Evolutionary conservation across 2,888 invertebrate genomes (phyloP), one percentile per base, ranked within the genome.

Genomic region (Epiblema foenella): DNA sequence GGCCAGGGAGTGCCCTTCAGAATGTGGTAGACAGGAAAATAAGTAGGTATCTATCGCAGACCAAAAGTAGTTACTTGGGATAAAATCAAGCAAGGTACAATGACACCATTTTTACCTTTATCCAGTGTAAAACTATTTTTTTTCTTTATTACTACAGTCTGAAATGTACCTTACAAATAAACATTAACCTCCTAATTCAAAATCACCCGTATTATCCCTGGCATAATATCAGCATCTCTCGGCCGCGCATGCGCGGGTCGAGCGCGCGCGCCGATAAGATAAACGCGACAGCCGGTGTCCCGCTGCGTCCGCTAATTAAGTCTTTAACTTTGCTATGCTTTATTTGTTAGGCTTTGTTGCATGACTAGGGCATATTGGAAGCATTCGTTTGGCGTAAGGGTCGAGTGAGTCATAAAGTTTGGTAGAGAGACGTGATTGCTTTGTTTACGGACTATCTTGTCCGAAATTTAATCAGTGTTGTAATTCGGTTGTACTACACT

Each of bases 221-320:
- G 29, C 46, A 20, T 29, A 46, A 20, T 57, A 69, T 58, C 68
- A 51, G 82, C 84, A 80, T 75, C 68, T 60, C 76, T 73, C 73
- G 79, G 76, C 80, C 75, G 76, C 81, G 80, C 82, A 80, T 78
- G 81, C 78, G 79, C 82, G 62, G 29, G 59, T 57, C 71, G 66
- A 66, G 71, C 85, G 83, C 84, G 82, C 84, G 79, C 82, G 74
- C 78, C 83, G 91, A 91, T 91, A 90, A 91, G 91, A 90, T 88
- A 88, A 82, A 82, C 81, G 77, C 74, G 78, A 89, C 86, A 89
- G 87, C 83, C 89, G 75, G 83, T 81, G 85, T 85, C 91, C 89
- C 87, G 88, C 83, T 83, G 91, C 83, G 91, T 84, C 81, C 88
- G 82, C 92, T 93, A 93, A 93, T 93, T 93, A 93, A 93, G 88